A percentile compares a stretch with the other conserved stretches of the same genome.
These are phyloP conservation scores for Euura lappo DNA, from an alignment of 1,140 invertebrate genomes.

Conservation along the genomic window DNA sequence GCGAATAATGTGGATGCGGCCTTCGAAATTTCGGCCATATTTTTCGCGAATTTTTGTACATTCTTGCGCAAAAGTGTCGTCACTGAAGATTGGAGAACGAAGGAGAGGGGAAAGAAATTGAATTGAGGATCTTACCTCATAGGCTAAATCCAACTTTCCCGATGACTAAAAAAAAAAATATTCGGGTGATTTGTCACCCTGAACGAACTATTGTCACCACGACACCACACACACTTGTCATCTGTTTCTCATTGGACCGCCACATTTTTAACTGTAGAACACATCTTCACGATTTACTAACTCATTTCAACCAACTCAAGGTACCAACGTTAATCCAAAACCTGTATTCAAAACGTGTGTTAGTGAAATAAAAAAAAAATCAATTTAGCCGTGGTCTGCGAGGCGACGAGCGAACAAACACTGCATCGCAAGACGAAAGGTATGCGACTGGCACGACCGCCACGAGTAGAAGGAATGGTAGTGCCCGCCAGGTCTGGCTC, in stretches of 20 bases:
- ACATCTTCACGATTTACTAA: neutral
- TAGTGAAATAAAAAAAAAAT: neutral
- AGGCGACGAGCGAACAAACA: slow-evolving; percentile 50
- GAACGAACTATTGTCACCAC: neutral
- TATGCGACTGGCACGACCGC: slow-evolving; percentile 45
- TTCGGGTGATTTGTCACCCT: too few species aligned
- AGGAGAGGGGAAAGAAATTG: too few species aligned
- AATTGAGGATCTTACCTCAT: neutral
- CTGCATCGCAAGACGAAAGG: slow-evolving; percentile 53
- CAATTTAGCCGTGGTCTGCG: slow-evolving; percentile 48
- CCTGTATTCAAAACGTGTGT: slow-evolving; percentile 15
- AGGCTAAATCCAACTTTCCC: slow-evolving; percentile 4
- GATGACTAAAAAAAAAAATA: neutral
- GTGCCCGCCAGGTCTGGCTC: neutral
- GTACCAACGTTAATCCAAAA: neutral
- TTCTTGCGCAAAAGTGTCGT: too few species aligned
- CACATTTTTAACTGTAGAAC: neutral
- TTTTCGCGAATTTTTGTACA: too few species aligned
- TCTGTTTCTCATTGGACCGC: neutral
- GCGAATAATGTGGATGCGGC: too few species aligned
- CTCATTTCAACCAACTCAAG: neutral
- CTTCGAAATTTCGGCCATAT: too few species aligned
- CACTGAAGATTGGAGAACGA: too few species aligned
- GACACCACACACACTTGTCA: neutral
- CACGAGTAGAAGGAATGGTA: slow-evolving; percentile 48